Percentiles rank a stretch among this genome's conserved stretches.
phyloP scores from a whole-genome alignment of 2,797 vertebrate genomes.

The Hydrophis major region DNA sequence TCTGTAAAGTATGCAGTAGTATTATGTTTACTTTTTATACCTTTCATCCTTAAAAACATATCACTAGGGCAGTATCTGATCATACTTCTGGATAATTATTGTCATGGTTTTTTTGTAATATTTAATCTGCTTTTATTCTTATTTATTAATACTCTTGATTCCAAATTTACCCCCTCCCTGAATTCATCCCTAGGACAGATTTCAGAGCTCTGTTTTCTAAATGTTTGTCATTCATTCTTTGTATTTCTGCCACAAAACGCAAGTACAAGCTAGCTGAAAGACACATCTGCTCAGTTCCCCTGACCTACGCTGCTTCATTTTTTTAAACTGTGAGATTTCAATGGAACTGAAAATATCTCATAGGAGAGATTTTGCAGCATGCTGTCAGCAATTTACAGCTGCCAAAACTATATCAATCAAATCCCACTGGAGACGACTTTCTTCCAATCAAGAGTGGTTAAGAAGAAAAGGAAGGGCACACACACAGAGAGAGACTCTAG shows the following conservation, averaged over 20 bases:
- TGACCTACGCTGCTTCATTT: constrained; percentile 9
- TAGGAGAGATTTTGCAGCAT: constrained; percentile 53
- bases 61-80: not conserved
- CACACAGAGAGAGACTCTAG: not conserved
- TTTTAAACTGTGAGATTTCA: constrained; percentile 55
- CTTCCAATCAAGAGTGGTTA: constrained; percentile 45
- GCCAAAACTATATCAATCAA: constrained; percentile 64
- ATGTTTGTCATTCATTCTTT: constrained; percentile 5
- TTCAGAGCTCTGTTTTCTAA: not conserved
- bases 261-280: constrained; percentile 50
- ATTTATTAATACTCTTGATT: not conserved
- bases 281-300: constrained; percentile 42
- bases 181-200: not conserved
- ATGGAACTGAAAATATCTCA: constrained; percentile 61
- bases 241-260: constrained; percentile 21
- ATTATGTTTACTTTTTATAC: not conserved
- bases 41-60: not conserved
- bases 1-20: not conserved
- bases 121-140: not conserved
- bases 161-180: not conserved
- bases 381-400: constrained; percentile 67
- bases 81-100: not conserved
- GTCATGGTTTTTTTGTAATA: not conserved
- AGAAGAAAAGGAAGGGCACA: constrained; percentile 63
- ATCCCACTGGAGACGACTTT: constrained; percentile 58